Base-by-base conservation (phyloP, 2,888 invertebrate species). In the Eurytoma californica region DNA sequence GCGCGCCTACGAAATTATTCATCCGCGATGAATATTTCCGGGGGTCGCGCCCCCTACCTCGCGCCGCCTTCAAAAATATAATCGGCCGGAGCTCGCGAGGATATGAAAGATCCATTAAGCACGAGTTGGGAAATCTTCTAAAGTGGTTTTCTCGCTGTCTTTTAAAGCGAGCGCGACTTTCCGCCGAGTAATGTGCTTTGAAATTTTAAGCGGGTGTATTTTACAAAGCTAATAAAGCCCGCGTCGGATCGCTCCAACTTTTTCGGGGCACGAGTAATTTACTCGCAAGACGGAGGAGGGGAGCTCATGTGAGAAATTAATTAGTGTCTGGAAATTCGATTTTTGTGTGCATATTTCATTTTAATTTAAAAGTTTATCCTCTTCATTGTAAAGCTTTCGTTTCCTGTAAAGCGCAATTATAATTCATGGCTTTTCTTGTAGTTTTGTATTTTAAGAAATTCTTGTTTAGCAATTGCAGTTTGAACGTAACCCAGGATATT, bases 61-160 rank as follows among this genome's bases (percentile, higher is more conserved):
- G 13, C 30, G 7, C 60, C 14, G 18, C 63, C 39, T 63, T 47
- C 47, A 12, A 63, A 63, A 63, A 63, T 63, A 63, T 63, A 63
- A 63, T 63, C n/a, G 39, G 39, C 39, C 47, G 24, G 18, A 9
- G 63, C 30, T 13, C 14, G 14, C 14, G 18, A 63, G 39, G 39
- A 18, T 24, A 28, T 18, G 39, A 28, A 63, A 18, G 47, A 18
- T 63, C 39, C n/a, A 63, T 63, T 63, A 47, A 12, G 47, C 20
- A 20, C 7, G 20, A 3, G 12, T 3, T 0, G 20, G 18, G 20
- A 58, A 18, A 20, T 20, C 18, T 12, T 18, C 20, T 20, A 58
- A 20, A 28, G 24, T 24, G 14, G 28, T 28, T 60, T 60, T 9
- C 39, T 39, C 39, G 39, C 7, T 39, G 39, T 9, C 39, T 39